phyloP scores from a whole-genome alignment of 2,797 vertebrate genomes.

The Catharus ustulatus region DNA sequence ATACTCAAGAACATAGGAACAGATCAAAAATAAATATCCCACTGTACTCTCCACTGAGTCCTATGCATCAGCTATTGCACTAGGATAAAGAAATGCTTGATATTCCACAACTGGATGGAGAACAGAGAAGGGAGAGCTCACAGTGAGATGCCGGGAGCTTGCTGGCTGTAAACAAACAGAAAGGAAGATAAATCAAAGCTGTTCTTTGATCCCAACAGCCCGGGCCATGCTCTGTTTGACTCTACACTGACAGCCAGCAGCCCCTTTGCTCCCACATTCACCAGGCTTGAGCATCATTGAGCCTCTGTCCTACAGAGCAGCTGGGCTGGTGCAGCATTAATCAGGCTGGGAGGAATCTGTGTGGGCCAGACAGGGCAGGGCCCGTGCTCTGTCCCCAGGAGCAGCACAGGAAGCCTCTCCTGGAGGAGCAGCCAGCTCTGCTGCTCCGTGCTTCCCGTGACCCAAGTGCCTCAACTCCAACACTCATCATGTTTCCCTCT shows the following conservation, averaged over 20 bases:
- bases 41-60: neutral
- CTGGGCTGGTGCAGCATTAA: neutral
- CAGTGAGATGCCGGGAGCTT: neutral
- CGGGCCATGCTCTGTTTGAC: accelerated
- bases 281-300: neutral
- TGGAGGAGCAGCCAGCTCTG: neutral
- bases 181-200: neutral
- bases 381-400: neutral
- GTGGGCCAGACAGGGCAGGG: neutral
- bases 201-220: neutral
- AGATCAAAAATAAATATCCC: conserved; percentile 23
- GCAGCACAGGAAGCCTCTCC: neutral
- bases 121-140: neutral
- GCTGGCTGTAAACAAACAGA: neutral
- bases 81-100: neutral
- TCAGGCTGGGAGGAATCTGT: neutral
- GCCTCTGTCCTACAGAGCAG: accelerated
- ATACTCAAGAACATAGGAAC: conserved; percentile 17
- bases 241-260: accelerated
- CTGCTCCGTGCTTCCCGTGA: neutral
- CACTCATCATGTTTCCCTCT: neutral
- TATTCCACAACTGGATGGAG: neutral
- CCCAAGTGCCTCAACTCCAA: neutral
- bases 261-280: neutral
- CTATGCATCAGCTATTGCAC: neutral